Percentiles rank a stretch among this genome's conserved stretches.
Evolutionary conservation across 2,888 invertebrate species (phyloP).

Genomic region (Tromatobia lineatoria): DNA sequence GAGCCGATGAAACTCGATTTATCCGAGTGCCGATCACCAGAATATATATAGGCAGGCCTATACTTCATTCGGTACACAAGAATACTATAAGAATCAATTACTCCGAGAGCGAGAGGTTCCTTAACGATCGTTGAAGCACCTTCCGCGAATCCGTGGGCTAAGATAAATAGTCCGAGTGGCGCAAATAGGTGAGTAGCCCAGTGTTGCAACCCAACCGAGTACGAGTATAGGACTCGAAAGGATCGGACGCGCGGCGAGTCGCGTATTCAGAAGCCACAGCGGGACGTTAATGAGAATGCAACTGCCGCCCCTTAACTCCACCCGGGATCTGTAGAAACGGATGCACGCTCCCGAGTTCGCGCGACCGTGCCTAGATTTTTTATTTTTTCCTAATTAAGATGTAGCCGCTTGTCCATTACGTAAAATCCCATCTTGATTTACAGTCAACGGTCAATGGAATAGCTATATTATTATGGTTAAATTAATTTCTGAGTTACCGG

Average conservation of each 20-base stretch:
- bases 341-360: conserved; percentile 70
- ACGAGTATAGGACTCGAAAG: background rate
- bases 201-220: conserved; percentile 4
- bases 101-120: conserved; percentile 59
- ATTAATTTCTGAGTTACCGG: background rate
- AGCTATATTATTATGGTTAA: background rate
- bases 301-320: conserved; percentile 76
- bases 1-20: conserved; percentile 45
- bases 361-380: conserved; percentile 36
- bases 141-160: conserved; percentile 73
- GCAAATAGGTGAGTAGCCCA: conserved; percentile 54
- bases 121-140: conserved; percentile 66
- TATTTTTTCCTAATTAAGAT: conserved; percentile 79
- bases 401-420: conserved; percentile 78
- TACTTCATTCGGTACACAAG: conserved; percentile 28
- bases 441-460: conserved; percentile 36
- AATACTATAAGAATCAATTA: conserved; percentile 65
- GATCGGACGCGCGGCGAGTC: background rate
- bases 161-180: conserved; percentile 74
- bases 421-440: conserved; percentile 79
- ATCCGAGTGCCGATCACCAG: conserved; percentile 39
- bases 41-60: background rate
- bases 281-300: conserved; percentile 78
- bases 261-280: conserved; percentile 71
- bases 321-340: conserved; percentile 76